Evolutionary conservation across 2,797 vertebrate genomes (phyloP).

Genomic region (Buphagus erythrorhynchus): DNA sequence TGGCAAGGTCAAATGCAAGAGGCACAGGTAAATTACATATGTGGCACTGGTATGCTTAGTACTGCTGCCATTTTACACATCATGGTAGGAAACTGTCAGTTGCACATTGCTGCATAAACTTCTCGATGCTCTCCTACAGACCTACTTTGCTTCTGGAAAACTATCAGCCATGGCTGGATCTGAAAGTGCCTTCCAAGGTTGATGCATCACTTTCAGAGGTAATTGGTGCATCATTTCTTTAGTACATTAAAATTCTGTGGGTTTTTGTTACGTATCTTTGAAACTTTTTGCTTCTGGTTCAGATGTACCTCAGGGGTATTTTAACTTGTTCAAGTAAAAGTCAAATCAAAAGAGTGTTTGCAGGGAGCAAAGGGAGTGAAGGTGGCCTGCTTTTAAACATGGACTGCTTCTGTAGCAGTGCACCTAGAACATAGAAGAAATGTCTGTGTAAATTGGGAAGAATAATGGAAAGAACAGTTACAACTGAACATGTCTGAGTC

Average conservation of each 20-base stretch:
- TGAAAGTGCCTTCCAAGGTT: constrained; percentile 92
- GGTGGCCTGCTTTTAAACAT: not conserved
- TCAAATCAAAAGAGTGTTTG: not conserved
- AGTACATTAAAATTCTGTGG: not conserved
- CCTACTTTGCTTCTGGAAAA: constrained; percentile 91
- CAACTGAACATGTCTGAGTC: accelerated
- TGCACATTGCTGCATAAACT: not conserved
- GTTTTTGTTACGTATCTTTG: accelerated
- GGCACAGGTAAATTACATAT: constrained; percentile 84
- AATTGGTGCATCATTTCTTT: not conserved
- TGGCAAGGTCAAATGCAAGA: constrained; percentile 91
- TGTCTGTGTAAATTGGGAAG: not conserved
- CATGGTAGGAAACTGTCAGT: not conserved
- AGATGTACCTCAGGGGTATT: accelerated
- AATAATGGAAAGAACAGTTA: not conserved
- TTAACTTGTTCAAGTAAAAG: not conserved
- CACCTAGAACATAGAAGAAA: not conserved
- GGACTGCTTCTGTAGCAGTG: not conserved
- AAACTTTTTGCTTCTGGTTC: not conserved
- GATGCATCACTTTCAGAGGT: constrained; percentile 94
- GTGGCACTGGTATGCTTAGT: not conserved
- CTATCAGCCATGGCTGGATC: constrained; percentile 93
- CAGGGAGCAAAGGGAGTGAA: not conserved
- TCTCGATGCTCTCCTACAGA: constrained; percentile 67
- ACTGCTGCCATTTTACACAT: not conserved